Percentiles rank a stretch among this genome's conserved stretches.
phyloP scores from a whole-genome alignment of 2,888 invertebrate genomes.

The Listrodromus nycthemerus region DNA sequence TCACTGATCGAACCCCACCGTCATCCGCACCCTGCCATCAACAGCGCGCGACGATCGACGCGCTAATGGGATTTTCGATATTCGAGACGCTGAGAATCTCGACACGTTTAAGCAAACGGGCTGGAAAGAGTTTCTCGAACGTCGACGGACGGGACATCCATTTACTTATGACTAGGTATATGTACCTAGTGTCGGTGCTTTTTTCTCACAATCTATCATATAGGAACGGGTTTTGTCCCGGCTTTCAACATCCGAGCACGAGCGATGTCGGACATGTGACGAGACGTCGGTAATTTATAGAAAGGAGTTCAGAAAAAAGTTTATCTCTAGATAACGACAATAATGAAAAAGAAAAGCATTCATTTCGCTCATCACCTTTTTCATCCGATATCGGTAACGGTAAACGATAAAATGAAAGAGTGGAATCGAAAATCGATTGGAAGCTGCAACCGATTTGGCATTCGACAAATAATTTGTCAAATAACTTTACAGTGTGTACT shows the following conservation, averaged over 20 bases:
- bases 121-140: conserved; percentile 68
- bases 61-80: conserved; percentile 71
- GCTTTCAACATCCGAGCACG: neutral
- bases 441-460: neutral
- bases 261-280: neutral
- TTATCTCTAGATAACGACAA: neutral
- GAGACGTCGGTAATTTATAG: neutral
- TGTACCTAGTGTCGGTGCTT: neutral
- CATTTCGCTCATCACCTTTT: neutral
- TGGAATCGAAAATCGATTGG: neutral
- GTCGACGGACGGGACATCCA: conserved; percentile 55
- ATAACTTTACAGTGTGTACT: neutral
- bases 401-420: neutral
- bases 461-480: too few species aligned
- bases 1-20: conserved; percentile 1
- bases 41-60: conserved; percentile 51
- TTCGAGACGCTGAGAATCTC: conserved; percentile 67
- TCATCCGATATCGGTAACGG: neutral
- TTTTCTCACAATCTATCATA: conserved; percentile 21
- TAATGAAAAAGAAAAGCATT: neutral
- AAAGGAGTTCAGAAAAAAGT: neutral
- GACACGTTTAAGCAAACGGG: conserved; percentile 67
- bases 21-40: conserved; percentile 28
- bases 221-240: conserved; percentile 5
- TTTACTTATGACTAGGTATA: conserved; percentile 47